These are phyloP conservation scores for Mythimna ferrago DNA, from an alignment of 2,888 invertebrate species.

Conservation along the genomic window DNA sequence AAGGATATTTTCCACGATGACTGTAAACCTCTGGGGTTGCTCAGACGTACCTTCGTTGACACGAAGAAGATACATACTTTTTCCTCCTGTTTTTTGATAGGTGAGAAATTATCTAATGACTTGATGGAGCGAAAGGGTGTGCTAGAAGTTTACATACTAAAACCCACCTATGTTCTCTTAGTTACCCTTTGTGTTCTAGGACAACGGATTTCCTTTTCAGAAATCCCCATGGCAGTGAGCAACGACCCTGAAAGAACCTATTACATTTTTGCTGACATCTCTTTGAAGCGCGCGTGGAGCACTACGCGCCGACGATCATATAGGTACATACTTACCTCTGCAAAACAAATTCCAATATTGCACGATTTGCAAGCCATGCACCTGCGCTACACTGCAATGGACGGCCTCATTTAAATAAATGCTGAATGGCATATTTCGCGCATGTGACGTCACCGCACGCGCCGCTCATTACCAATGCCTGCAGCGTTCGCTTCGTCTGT, in stretches of 20 bases:
- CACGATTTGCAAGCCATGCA: neutral
- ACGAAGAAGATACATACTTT: no score
- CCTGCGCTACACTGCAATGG: slow-evolving; percentile 1
- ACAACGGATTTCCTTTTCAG: no score
- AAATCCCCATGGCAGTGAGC: no score
- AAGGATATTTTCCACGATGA: neutral
- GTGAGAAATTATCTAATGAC: no score
- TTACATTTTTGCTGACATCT: no score
- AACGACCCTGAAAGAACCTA: no score
- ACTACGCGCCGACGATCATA: no score
- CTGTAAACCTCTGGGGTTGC: no score
- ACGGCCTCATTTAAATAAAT: slow-evolving; percentile 31
- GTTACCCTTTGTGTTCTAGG: neutral
- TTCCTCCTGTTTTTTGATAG: no score
- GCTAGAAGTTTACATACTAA: neutral
- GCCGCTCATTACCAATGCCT: slow-evolving; percentile 52
- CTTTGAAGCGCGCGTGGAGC: no score
- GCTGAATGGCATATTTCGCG: slow-evolving; percentile 43
- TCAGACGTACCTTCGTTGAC: no score
- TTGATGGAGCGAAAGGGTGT: neutral
- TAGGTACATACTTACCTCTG: neutral
- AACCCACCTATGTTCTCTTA: neutral
- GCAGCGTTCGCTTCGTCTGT: slow-evolving; percentile 39
- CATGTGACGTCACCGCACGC: slow-evolving; percentile 55
- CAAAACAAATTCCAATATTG: neutral